Conservation (phyloP, 64 coral and sea anemone genomes). For the Pachyseris speciosa region DNA sequence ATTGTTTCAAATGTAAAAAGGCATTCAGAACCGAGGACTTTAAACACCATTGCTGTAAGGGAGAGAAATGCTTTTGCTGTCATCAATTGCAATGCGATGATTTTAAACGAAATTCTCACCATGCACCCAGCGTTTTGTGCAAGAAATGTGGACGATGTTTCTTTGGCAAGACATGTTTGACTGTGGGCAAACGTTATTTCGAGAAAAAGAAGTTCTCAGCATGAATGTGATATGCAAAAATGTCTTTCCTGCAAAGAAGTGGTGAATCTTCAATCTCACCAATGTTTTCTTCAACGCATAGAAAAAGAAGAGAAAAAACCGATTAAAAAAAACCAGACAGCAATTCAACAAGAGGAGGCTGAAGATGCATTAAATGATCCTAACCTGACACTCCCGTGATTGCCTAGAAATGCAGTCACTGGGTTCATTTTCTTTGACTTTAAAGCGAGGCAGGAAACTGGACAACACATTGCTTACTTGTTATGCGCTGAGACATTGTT, state of each 20-base stretch:
- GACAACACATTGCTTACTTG: background rate
- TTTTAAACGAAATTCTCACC: background rate
- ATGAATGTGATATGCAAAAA: background rate
- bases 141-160: background rate
- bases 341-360: background rate
- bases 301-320: no score
- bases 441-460: background rate
- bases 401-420: background rate
- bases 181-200: no score
- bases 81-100: background rate
- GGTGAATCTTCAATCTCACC: background rate
- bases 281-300: background rate
- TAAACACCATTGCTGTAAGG: background rate
- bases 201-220: no score
- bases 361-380: no score
- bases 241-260: background rate
- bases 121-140: background rate
- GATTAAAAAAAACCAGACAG: no score
- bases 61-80: background rate
- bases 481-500: background rate
- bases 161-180: background rate
- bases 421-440: background rate
- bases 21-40: background rate
- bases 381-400: no score
- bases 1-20: slow-evolving; percentile 51